A percentile compares a stretch with the other conserved stretches of the same genome.
phyloP scores from a whole-genome alignment of 2,888 invertebrate species.

The Drosophila dives region DNA sequence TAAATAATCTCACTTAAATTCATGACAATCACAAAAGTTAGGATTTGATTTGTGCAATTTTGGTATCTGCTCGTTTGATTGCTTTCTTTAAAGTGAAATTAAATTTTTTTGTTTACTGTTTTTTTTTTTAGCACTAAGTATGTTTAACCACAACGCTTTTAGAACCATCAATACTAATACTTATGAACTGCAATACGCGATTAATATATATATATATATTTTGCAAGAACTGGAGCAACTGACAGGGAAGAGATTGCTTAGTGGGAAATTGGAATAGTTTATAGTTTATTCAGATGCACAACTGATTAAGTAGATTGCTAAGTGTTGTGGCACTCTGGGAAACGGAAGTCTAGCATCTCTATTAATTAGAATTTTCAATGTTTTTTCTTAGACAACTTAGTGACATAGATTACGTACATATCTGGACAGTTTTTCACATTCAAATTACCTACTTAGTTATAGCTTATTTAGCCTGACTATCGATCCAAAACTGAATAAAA shows the following conservation, averaged over 20 bases:
- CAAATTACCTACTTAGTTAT: slow-evolving; percentile 30
- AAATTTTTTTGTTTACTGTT: background rate
- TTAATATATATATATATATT: slow-evolving; percentile 2
- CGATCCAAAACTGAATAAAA: slow-evolving; percentile 44
- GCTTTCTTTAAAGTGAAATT: slow-evolving; percentile 36
- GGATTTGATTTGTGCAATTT: slow-evolving; percentile 64
- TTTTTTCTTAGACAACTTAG: slow-evolving; percentile 23
- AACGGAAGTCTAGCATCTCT: slow-evolving; percentile 55
- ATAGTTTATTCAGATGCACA: slow-evolving; percentile 10
- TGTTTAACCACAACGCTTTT: slow-evolving; percentile 63
- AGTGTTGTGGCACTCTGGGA: slow-evolving; percentile 4
- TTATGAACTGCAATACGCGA: slow-evolving; percentile 19
- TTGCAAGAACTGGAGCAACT: slow-evolving; percentile 12
- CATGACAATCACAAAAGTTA: slow-evolving; percentile 77
- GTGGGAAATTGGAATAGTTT: slow-evolving; percentile 2
- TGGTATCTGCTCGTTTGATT: slow-evolving; percentile 42
- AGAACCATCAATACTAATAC: slow-evolving; percentile 41
- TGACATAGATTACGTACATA: slow-evolving; percentile 5
- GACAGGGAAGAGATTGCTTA: slow-evolving; percentile 15
- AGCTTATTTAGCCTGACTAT: slow-evolving; percentile 14
- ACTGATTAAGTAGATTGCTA: background rate
- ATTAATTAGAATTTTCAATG: slow-evolving; percentile 35
- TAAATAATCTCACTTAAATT: slow-evolving; percentile 68
- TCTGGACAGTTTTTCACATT: slow-evolving; percentile 22
- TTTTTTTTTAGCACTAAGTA: slow-evolving; percentile 25